These are phyloP conservation scores for Bombus waltoni DNA, from an alignment of 1,140 invertebrate species.

Conservation along the genomic window DNA sequence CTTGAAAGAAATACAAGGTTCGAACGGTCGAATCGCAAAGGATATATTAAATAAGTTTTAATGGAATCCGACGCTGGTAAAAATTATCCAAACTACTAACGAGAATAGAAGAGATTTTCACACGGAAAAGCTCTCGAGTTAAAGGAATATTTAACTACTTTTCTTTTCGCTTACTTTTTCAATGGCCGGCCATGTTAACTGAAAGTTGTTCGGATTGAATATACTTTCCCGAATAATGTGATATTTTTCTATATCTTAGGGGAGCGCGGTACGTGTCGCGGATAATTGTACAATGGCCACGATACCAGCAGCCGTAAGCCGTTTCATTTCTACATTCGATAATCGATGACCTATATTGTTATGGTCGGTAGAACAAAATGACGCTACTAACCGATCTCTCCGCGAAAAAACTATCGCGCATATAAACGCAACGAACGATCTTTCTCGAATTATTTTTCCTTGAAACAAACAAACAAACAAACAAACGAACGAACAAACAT, in stretches of 20 bases:
- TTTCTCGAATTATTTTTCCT: background rate
- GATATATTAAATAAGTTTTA: constrained; percentile 39
- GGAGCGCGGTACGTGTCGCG: constrained; percentile 24
- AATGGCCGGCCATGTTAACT: background rate
- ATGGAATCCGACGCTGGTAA: constrained; percentile 13
- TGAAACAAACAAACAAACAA: background rate
- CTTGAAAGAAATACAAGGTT: background rate
- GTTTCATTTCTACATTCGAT: constrained; percentile 50
- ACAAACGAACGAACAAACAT: background rate
- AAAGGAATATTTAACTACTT: constrained; percentile 38
- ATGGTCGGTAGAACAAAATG: constrained; percentile 48
- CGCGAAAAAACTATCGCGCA: constrained; percentile 16
- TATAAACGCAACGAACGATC: background rate
- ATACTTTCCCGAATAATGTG: constrained; percentile 11
- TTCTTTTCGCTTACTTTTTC: constrained; percentile 33
- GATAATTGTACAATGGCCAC: constrained; percentile 42
- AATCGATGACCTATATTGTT: constrained; percentile 54
- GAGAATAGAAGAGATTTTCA: background rate
- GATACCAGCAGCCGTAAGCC: constrained; percentile 39
- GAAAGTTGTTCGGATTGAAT: constrained; percentile 6
- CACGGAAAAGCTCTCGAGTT: background rate
- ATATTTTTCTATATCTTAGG: constrained; percentile 6
- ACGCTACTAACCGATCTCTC: constrained; percentile 23
- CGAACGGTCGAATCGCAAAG: background rate
- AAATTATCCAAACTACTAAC: constrained; percentile 1